phyloP scores from a whole-genome alignment of 2,797 vertebrate genomes.

The Sus cebifrons region DNA sequence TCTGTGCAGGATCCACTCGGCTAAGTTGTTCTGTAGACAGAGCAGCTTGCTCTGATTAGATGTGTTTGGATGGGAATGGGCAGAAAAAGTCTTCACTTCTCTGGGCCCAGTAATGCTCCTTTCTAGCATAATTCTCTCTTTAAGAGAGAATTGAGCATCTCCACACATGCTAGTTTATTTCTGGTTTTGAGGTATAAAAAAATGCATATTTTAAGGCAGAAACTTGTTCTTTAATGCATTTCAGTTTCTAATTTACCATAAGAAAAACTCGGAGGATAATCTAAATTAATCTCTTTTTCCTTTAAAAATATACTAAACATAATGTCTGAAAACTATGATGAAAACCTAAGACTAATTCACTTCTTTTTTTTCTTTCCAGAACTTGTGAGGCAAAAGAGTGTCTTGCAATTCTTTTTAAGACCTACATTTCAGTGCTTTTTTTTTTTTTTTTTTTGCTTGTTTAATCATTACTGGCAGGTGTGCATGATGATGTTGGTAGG shows the following conservation, averaged over 20 bases:
- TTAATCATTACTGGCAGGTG: constrained; percentile 58
- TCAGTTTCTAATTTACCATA: constrained; percentile 49
- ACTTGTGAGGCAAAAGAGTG: not conserved
- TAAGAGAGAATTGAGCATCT: not conserved
- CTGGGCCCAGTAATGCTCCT: not conserved
- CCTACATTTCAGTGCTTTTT: not conserved
- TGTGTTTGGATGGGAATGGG: not conserved
- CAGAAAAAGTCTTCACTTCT: not conserved
- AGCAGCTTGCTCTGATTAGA: not conserved
- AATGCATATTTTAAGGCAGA: constrained; percentile 15
- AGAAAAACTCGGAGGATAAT: constrained; percentile 42
- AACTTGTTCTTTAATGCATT: constrained; percentile 54
- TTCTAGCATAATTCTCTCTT: not conserved
- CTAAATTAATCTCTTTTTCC: constrained; percentile 40
- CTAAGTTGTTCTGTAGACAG: fast-evolving
- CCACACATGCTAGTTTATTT: constrained; percentile 9
- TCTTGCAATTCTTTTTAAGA: not conserved
- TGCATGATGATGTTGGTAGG: not conserved
- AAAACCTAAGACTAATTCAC: constrained; percentile 42
- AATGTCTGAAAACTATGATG: constrained; percentile 49
- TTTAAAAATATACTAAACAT: constrained; percentile 35
- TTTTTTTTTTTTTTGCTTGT: not conserved
- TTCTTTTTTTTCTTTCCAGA: not conserved
- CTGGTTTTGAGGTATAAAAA: constrained; percentile 40
- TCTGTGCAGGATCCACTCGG: too few relatives aligned